Base-by-base conservation (phyloP, 2,113 vertebrate species). In the Glareola pratincola region DNA sequence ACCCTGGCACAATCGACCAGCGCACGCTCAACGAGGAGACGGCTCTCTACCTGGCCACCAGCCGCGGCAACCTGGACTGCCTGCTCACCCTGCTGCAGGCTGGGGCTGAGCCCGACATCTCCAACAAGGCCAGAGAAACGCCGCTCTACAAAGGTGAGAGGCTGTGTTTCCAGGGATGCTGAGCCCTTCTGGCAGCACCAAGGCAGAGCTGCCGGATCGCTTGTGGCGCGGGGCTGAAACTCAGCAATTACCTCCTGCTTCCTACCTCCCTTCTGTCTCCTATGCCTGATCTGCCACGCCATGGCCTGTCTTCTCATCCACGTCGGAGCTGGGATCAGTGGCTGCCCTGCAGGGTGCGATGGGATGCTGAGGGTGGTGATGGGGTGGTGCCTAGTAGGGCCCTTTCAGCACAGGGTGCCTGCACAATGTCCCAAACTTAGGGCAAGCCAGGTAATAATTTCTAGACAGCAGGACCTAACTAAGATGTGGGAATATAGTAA, bases 141-240 rank as follows among this genome's bases (percentile, higher is more conserved):
- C 98, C 99, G 0, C 98, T 99, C 17, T 99, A 99, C 92, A 99
- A 98, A 99, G 99, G 99, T 99, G 91, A 92, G 88, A 2, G 14
- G 26, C 48, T 60, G 57, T 21, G 23, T 43, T 48, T 41, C 9
- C 68, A 36, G n/a, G 56, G 29, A 5, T 27, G 50, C 39, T 2
- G 6, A 93, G 53, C 24, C 43, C 27, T 39, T 53, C 72, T 34
- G 56, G 41, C 5, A 57, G 5, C 29, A 45, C 15, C 10, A 8
- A 45, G 82, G 51, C 34, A 85, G 60, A 56, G 12, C 21, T 41
- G 51, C 34, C 45, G 48, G 6, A 19, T 34, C 7, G 2, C 26
- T 73, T 76, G 62, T 1, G 39, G 36, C 23, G 7, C 3, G 5
- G 32, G 9, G 37, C 45, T 86, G n/a, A 50, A 90, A 82, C 13